Evolutionary conservation across 2,113 vertebrate genomes (phyloP), one percentile per base, ranked within the genome.

Genomic region (Plectropomus leopardus): DNA sequence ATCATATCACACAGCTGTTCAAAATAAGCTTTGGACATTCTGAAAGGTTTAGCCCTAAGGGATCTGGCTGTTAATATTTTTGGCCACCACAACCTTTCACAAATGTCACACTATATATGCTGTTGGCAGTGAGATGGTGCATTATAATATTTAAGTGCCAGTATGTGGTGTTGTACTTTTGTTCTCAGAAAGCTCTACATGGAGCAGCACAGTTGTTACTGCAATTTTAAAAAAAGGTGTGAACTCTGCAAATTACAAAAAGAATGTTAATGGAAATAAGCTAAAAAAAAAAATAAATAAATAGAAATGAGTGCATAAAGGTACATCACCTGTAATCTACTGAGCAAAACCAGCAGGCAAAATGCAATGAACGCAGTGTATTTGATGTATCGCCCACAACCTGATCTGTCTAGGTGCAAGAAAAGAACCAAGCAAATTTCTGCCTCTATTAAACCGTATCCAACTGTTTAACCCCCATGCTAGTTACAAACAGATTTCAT

Each of bases 91-190:
- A 55, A 4, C 34, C 14, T n/a, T 42, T 1, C n/a, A 59, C 26
- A 59, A 72, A 77, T 77, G 47, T 60, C 34, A 64, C 3, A 64
- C 11, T 61, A 54, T 75, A 48, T 70, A 6, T 23, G 51, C 36
- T 47, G n/a, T 16, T 19, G n/a, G 17, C 44, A 11, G 24, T 21
- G 24, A 69, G 6, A 76, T 26, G 59, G 15, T 57, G 73, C 45
- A 77, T 59, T 72, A 13, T 45, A 72, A 65, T 48, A 72, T 53
- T 59, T 14, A 47, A 53, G 26, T 50, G 16, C 13, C 60, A 53
- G 73, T 58, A 40, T 19, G 0, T 75, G 28, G 50, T 77, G 40
- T 26, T 11, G 50, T 42, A 45, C 17, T 48, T 55, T 50, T 60
- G 15, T 42, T 48, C 19, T 64, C 30, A 50, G 54, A 42, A 36